Conservation (phyloP, 2,888 invertebrate species). For the Clistopyga incitator region DNA sequence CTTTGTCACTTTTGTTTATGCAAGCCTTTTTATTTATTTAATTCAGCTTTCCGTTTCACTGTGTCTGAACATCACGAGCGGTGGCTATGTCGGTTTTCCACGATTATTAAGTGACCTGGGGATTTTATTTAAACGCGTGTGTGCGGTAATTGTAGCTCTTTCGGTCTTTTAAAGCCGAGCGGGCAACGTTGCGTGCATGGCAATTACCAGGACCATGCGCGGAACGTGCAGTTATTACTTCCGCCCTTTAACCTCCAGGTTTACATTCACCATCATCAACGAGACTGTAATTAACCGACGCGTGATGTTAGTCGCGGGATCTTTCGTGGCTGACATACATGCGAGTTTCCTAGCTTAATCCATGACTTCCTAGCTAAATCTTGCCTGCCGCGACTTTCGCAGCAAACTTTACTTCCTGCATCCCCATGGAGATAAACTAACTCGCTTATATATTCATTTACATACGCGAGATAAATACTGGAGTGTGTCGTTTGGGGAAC, state of each 20-base stretch:
- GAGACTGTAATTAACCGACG: conserved; percentile 33
- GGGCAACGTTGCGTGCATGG: conserved; percentile 33
- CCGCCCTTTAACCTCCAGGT: neutral
- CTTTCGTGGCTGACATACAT: neutral
- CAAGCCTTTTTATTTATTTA: neutral
- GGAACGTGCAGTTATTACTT: conserved; percentile 2
- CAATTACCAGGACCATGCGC: conserved; percentile 17
- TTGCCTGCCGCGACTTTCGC: neutral
- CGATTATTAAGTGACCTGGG: neutral
- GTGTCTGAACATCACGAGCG: neutral
- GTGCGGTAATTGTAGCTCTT: neutral
- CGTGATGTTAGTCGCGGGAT: conserved; percentile 1
- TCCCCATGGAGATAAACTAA: neutral
- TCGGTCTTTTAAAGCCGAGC: neutral
- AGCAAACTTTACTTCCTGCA: neutral
- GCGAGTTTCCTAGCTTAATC: neutral
- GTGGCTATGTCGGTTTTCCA: neutral
- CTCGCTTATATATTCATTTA: neutral
- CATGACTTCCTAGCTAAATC: neutral
- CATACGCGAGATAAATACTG: neutral
- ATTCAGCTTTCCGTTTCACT: neutral
- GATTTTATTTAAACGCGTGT: neutral
- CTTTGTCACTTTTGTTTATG: neutral
- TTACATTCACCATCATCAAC: conserved; percentile 21
- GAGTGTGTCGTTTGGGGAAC: neutral